phyloP scores from a whole-genome alignment of 2,888 invertebrate genomes.

The Clunio marinus region DNA sequence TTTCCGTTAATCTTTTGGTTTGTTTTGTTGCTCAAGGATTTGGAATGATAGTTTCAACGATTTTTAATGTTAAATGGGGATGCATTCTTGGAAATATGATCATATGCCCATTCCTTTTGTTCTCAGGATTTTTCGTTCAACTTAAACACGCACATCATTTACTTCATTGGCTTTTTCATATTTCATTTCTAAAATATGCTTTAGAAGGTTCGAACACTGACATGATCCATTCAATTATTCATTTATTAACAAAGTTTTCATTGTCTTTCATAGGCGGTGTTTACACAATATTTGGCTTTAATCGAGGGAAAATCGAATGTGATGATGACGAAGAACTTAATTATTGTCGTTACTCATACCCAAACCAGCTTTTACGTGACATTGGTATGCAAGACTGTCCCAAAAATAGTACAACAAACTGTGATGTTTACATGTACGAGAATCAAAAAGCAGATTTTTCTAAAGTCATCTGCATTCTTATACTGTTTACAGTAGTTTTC shows the following conservation, averaged over 20 bases:
- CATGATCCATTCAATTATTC: not conserved
- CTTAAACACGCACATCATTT: slow-evolving; percentile 72
- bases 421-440: slow-evolving; percentile 7
- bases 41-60: slow-evolving; percentile 79
- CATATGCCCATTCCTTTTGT: slow-evolving; percentile 80
- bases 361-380: slow-evolving; percentile 68
- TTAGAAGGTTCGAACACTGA: slow-evolving; percentile 60
- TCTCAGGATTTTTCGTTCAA: slow-evolving; percentile 90
- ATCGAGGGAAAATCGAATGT: slow-evolving; percentile 70
- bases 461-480: slow-evolving; percentile 61
- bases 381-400: slow-evolving; percentile 64
- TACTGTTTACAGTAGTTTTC: slow-evolving; percentile 60
- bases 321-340: slow-evolving; percentile 53
- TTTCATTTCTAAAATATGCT: slow-evolving; percentile 84
- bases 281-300: slow-evolving; percentile 76
- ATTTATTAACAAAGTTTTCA: not conserved
- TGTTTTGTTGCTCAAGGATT: slow-evolving; percentile 82
- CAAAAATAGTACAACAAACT: slow-evolving; percentile 19
- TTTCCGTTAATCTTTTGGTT: slow-evolving; percentile 67
- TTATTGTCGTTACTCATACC: slow-evolving; percentile 71
- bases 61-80: slow-evolving; percentile 74
- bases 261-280: slow-evolving; percentile 52
- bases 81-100: slow-evolving; percentile 85
- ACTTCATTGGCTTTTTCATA: slow-evolving; percentile 79
- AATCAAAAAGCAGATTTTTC: slow-evolving; percentile 54